phyloP scores from a whole-genome alignment of 2,797 vertebrate species.

The Brachymystax lenok region DNA sequence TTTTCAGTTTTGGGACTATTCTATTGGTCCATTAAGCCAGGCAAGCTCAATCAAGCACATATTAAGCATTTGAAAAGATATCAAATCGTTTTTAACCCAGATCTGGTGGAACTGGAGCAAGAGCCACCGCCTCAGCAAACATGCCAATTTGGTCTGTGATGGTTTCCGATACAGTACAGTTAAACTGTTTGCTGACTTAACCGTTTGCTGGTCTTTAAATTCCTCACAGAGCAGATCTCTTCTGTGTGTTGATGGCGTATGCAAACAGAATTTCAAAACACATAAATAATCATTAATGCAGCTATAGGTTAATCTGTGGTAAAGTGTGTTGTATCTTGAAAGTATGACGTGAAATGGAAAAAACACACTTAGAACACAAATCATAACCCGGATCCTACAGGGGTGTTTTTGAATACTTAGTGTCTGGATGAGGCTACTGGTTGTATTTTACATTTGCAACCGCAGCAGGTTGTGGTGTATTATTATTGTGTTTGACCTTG shows the following conservation, averaged over 20 bases:
- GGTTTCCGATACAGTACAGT: slow-evolving; percentile 23
- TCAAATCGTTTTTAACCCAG: slow-evolving; percentile 18
- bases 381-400: too few relatives aligned
- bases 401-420: too few relatives aligned
- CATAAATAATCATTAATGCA: slow-evolving; percentile 5
- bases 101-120: slow-evolving; percentile 15
- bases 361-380: too few relatives aligned
- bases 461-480: background rate
- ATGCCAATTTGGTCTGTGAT: slow-evolving; percentile 37
- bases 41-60: background rate
- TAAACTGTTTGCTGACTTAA: slow-evolving; percentile 14
- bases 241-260: slow-evolving; percentile 22
- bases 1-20: background rate
- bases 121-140: slow-evolving; percentile 20
- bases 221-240: background rate
- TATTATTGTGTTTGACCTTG: background rate
- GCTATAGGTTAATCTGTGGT: background rate
- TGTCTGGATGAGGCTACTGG: too few relatives aligned
- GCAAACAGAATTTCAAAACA: slow-evolving; percentile 21
- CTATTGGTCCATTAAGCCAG: background rate
- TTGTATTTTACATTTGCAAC: background rate
- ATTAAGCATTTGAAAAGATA: slow-evolving; percentile 9
- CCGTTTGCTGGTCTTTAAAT: background rate
- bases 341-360: background rate
- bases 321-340: background rate